Evolutionary conservation across 2,888 invertebrate species (phyloP).

Genomic region (Cryptosula pallasiana): DNA sequence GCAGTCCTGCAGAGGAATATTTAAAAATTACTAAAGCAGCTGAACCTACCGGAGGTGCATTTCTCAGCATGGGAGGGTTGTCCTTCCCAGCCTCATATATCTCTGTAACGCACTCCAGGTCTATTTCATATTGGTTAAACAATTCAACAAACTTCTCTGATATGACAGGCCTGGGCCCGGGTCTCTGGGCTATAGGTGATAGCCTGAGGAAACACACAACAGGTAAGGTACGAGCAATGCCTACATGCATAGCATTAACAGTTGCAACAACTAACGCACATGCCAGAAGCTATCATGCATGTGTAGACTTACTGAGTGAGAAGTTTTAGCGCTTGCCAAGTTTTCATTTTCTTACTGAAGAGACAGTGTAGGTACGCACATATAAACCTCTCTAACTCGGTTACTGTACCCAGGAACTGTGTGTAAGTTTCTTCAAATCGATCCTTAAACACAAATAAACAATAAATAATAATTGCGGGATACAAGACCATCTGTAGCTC

Average conservation of each 20-base stretch:
- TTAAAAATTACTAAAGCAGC: too few relatives aligned
- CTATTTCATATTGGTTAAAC: conserved; percentile 50
- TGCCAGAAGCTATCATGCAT: too few relatives aligned
- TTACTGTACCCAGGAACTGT: conserved; percentile 39
- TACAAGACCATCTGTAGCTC: too few relatives aligned
- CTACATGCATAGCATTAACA: too few relatives aligned
- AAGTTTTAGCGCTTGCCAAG: conserved; percentile 44
- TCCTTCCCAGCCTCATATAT: conserved; percentile 50
- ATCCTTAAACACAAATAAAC: too few relatives aligned
- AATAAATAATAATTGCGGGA: too few relatives aligned
- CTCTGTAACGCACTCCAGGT: conserved; percentile 45
- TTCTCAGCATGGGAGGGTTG: conserved; percentile 35
- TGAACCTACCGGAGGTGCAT: conserved; percentile 44
- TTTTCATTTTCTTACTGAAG: conserved; percentile 47
- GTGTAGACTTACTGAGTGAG: conserved; percentile 44
- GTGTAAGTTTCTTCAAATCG: conserved; percentile 46
- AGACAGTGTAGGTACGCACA: conserved; percentile 47
- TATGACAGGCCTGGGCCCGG: conserved; percentile 41
- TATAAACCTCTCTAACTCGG: conserved; percentile 47
- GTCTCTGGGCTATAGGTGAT: conserved; percentile 40
- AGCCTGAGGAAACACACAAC: conserved; percentile 41
- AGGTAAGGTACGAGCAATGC: background rate
- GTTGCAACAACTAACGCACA: too few relatives aligned
- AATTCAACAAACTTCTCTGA: conserved; percentile 50
- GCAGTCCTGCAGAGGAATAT: too few relatives aligned